Evolutionary conservation across 37 sponge, comb jelly and placozoan species (phyloP).

Genomic region (Agelas oroides): DNA sequence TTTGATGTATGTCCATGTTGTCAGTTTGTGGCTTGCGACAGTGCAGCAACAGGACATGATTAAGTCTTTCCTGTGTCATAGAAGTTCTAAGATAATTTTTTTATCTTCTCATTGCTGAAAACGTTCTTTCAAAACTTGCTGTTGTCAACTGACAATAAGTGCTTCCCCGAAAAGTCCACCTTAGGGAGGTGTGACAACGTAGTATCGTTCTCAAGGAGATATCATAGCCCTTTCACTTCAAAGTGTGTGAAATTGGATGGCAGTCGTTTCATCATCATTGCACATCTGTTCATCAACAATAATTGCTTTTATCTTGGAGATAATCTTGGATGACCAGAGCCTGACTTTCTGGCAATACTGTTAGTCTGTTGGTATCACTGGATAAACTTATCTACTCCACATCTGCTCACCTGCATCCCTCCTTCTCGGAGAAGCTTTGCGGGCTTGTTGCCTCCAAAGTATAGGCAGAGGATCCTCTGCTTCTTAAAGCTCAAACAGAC

Average conservation of each 20-base stretch:
- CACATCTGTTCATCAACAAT: neutral
- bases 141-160: conserved; percentile 34
- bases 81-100: no score
- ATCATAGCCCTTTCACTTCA: neutral
- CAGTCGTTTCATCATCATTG: conserved; percentile 5
- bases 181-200: neutral
- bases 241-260: neutral
- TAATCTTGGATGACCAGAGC: neutral
- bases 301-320: neutral
- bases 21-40: no score
- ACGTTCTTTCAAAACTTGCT: no score
- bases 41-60: no score
- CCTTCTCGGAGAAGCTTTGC: neutral
- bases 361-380: neutral
- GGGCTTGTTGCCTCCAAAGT: neutral
- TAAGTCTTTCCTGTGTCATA: no score
- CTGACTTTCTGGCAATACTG: neutral
- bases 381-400: conserved; percentile 19
- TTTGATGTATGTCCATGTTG: no score
- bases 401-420: no score
- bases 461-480: neutral
- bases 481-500: conserved; percentile 12
- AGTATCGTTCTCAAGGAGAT: neutral
- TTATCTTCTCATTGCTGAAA: no score
- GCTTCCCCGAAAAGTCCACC: neutral